phyloP scores from a whole-genome alignment of 2,888 invertebrate genomes.

The Chloroclystis v-ata region DNA sequence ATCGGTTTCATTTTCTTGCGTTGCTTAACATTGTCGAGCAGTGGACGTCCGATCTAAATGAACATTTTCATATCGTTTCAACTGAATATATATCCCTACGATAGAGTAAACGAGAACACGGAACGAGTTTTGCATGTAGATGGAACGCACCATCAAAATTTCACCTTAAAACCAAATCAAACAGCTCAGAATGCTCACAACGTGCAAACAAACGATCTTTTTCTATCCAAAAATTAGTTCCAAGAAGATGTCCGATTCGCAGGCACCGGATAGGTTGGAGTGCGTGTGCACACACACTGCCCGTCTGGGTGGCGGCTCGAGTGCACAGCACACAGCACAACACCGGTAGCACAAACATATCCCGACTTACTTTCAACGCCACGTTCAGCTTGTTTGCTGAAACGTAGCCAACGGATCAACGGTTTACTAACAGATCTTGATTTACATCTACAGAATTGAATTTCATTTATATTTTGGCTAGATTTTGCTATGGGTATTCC shows the following conservation, averaged over 20 bases:
- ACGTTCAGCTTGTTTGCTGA: conserved; percentile 42
- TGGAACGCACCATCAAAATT: too few species aligned
- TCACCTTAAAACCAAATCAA: not conserved
- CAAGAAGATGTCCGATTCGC: conserved; percentile 37
- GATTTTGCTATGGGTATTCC: too few species aligned
- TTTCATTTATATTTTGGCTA: too few species aligned
- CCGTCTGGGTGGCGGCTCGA: conserved; percentile 65
- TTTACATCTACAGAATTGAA: not conserved
- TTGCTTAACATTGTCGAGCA: too few species aligned
- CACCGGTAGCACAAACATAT: conserved; percentile 73
- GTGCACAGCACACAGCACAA: conserved; percentile 68
- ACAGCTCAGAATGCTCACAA: not conserved
- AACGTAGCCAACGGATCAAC: conserved; percentile 18
- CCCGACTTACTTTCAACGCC: conserved; percentile 57
- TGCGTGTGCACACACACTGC: conserved; percentile 36
- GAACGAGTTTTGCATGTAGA: too few species aligned
- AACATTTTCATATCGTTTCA: too few species aligned
- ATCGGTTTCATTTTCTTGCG: too few species aligned
- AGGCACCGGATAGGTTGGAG: conserved; percentile 40
- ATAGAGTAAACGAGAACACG: too few species aligned
- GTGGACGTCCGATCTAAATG: too few species aligned
- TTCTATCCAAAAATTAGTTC: conserved; percentile 9
- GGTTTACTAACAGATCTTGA: conserved; percentile 20
- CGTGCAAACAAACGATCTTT: conserved; percentile 4
- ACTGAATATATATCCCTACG: too few species aligned